These are phyloP conservation scores for Chamaetylas fuelleborni DNA, from an alignment of 2,113 vertebrate species.

Conservation along the genomic window DNA sequence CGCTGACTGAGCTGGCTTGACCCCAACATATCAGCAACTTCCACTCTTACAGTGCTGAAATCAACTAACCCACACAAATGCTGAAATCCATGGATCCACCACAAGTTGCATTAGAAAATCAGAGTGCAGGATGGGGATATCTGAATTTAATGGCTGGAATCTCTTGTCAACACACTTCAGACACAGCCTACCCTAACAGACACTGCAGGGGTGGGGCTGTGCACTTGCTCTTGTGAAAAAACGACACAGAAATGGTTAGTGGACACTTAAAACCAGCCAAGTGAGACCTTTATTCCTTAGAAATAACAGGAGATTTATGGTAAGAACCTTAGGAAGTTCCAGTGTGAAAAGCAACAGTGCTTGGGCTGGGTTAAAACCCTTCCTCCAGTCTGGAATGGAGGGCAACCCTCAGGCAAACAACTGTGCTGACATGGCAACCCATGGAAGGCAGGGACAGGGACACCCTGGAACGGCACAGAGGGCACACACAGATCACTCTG, in stretches of 20 bases:
- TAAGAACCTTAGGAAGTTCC: background rate
- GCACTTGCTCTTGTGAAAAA: background rate
- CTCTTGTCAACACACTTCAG: background rate
- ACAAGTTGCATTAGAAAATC: background rate
- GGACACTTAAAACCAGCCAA: background rate
- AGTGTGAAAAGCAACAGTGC: background rate
- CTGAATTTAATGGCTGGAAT: background rate
- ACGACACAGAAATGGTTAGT: background rate
- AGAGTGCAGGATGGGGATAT: background rate
- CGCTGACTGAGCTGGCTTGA: background rate
- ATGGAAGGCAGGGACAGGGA: rapidly evolving
- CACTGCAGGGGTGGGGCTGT: background rate
- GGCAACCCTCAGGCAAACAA: background rate
- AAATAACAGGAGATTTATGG: background rate
- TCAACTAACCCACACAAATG: background rate
- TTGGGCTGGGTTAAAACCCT: background rate
- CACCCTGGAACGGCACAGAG: background rate
- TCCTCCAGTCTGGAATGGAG: rapidly evolving
- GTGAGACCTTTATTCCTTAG: background rate
- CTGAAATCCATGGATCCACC: background rate
- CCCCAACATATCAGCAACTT: background rate
- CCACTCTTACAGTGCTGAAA: background rate
- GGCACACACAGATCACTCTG: rapidly evolving
- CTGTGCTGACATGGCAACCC: background rate
- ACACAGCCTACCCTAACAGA: background rate